Conservation (phyloP, 2,888 invertebrate species). For the Nymphalis c-album region DNA sequence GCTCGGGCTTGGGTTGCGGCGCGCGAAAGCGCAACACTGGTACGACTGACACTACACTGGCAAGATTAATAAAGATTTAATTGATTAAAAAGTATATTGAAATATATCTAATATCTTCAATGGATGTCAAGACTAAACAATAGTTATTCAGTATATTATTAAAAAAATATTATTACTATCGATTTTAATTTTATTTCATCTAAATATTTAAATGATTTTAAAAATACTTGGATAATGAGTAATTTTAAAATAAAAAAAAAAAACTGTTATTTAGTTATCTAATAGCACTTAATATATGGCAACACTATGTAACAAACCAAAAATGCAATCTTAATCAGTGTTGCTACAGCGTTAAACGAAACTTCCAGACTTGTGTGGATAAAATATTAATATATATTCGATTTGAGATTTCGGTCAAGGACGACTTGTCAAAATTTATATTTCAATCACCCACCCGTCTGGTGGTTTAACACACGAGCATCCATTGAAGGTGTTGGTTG, state of each 20-base stretch:
- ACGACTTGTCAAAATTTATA: background rate
- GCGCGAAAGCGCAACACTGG: slow-evolving; percentile 45
- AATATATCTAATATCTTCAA: slow-evolving; percentile 23
- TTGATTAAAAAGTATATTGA: background rate
- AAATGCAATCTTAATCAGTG: slow-evolving; percentile 34
- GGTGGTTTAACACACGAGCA: slow-evolving; percentile 9
- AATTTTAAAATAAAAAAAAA: background rate
- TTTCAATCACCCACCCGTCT: background rate
- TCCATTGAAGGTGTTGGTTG: slow-evolving; percentile 31
- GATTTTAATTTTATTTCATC: too few relatives aligned
- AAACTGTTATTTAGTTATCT: slow-evolving; percentile 27
- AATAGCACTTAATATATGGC: slow-evolving; percentile 35
- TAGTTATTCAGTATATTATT: slow-evolving; percentile 3
- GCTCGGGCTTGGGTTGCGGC: slow-evolving; percentile 80
- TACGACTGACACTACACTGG: slow-evolving; percentile 33
- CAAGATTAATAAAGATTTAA: slow-evolving; percentile 2
- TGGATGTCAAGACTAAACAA: slow-evolving; percentile 35
- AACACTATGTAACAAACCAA: slow-evolving; percentile 36
- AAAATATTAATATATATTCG: background rate
- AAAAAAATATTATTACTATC: background rate
- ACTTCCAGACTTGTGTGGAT: slow-evolving; percentile 12
- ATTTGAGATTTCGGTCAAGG: too few relatives aligned
- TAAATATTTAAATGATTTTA: background rate
- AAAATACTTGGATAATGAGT: background rate
- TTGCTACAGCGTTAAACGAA: slow-evolving; percentile 29